Conservation (phyloP, 2,113 vertebrate genomes). For the Amia ocellicauda region DNA sequence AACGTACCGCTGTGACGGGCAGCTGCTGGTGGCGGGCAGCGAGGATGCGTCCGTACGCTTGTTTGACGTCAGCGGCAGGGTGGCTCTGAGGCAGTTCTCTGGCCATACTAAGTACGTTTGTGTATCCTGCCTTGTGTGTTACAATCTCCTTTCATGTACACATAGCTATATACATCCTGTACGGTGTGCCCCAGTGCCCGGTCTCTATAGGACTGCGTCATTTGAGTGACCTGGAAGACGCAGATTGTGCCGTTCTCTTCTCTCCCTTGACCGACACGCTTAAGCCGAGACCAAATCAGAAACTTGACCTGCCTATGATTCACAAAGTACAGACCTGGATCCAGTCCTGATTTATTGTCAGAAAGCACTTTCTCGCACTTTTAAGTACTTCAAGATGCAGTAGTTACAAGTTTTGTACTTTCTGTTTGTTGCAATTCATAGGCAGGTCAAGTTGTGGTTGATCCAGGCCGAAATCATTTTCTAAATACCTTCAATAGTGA, state of each 20-base stretch:
- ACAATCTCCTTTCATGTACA: too few species aligned
- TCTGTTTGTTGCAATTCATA: too few species aligned
- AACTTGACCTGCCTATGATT: too few species aligned
- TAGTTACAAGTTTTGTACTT: too few species aligned
- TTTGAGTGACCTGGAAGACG: not conserved
- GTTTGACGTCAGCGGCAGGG: constrained; percentile 80
- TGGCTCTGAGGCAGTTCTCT: constrained; percentile 80
- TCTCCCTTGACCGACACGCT: not conserved
- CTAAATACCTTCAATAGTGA: too few species aligned
- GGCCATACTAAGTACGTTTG: constrained; percentile 85
- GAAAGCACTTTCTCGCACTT: too few species aligned
- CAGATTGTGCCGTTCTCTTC: not conserved
- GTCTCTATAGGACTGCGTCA: not conserved
- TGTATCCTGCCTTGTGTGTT: not conserved
- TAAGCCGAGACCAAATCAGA: constrained; percentile 12
- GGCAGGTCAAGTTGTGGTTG: too few species aligned
- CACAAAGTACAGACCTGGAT: too few species aligned
- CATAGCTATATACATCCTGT: too few species aligned
- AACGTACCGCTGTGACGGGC: constrained; percentile 83
- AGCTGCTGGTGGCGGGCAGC: constrained; percentile 83
- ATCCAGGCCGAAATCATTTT: too few species aligned
- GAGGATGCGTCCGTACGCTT: constrained; percentile 80
- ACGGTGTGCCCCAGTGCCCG: not conserved
- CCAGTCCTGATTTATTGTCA: too few species aligned
- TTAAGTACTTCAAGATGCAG: too few species aligned